Conservation (phyloP, 2,113 vertebrate genomes). For the Perca flavescens region DNA sequence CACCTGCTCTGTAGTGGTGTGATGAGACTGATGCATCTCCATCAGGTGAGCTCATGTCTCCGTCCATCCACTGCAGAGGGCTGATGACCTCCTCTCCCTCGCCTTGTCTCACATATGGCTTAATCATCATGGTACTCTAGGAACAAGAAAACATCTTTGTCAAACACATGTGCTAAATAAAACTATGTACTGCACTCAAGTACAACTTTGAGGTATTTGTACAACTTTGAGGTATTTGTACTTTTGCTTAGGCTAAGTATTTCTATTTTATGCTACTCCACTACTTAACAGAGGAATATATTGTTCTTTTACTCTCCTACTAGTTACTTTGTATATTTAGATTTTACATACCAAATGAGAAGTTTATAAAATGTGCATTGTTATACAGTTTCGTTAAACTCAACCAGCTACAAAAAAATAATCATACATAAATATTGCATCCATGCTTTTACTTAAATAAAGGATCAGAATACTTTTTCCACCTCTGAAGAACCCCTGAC, state of each 20-base stretch:
- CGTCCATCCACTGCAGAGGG: slow-evolving; percentile 88
- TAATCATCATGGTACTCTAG: slow-evolving; percentile 88
- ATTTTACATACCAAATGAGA: background rate
- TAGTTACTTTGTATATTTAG: background rate
- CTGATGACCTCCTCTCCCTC: slow-evolving; percentile 87
- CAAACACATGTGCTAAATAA: background rate
- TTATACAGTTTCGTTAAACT: background rate
- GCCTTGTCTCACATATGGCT: slow-evolving; percentile 82
- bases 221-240: background rate
- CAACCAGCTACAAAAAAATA: background rate
- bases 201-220: background rate
- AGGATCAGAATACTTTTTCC: background rate
- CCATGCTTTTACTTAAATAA: background rate
- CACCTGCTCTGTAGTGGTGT: slow-evolving; percentile 59
- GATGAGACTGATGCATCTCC: slow-evolving; percentile 69
- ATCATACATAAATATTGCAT: background rate
- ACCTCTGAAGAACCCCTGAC: background rate
- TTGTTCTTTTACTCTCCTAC: background rate
- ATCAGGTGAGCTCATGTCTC: slow-evolving; percentile 84
- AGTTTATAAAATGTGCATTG: background rate
- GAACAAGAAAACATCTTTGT: slow-evolving; percentile 29
- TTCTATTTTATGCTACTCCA: background rate
- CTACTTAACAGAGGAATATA: background rate
- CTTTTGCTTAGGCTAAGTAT: background rate
- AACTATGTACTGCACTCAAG: background rate